These are phyloP conservation scores for Drosophila picticornis DNA, from an alignment of 2,888 invertebrate species.

Conservation along the genomic window DNA sequence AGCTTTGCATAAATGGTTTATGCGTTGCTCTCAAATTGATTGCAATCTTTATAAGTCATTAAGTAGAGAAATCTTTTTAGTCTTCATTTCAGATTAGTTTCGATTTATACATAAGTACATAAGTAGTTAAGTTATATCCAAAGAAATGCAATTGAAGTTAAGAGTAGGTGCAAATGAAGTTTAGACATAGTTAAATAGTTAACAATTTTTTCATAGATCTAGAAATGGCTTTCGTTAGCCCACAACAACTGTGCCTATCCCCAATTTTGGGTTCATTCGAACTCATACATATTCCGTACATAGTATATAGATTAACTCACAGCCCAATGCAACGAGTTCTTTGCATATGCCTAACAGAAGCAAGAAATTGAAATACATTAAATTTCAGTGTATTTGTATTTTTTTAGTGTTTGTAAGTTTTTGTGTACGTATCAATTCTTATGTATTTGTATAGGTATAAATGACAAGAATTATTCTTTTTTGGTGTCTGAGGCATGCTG, in stretches of 20 bases:
- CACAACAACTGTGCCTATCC: conserved; percentile 35
- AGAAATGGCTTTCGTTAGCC: conserved; percentile 38
- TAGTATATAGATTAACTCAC: conserved; percentile 63
- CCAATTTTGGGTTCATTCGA: conserved; percentile 2
- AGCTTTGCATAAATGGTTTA: conserved; percentile 39
- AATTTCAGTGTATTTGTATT: conserved; percentile 15
- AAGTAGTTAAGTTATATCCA: conserved; percentile 35
- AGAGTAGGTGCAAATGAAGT: conserved; percentile 41
- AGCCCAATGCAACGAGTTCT: conserved; percentile 68
- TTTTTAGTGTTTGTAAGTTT: conserved; percentile 4
- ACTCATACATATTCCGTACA: conserved; percentile 21
- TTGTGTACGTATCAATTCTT: conserved; percentile 10
- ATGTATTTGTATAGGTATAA: conserved; percentile 15
- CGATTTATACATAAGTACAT: conserved; percentile 46
- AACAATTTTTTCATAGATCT: conserved; percentile 47
- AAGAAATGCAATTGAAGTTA: conserved; percentile 45
- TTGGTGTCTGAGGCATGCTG: conserved; percentile 59
- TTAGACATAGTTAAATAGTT: conserved; percentile 38
- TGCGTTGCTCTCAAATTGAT: conserved; percentile 67
- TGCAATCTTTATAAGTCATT: conserved; percentile 75
- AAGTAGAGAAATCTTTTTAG: conserved; percentile 69
- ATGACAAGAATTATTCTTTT: conserved; percentile 40
- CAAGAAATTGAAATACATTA: conserved; percentile 28
- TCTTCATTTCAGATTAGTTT: conserved; percentile 65
- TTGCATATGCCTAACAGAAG: conserved; percentile 42